Base-by-base conservation (phyloP, 2,888 invertebrate genomes). In the Mesoligia furuncula region DNA sequence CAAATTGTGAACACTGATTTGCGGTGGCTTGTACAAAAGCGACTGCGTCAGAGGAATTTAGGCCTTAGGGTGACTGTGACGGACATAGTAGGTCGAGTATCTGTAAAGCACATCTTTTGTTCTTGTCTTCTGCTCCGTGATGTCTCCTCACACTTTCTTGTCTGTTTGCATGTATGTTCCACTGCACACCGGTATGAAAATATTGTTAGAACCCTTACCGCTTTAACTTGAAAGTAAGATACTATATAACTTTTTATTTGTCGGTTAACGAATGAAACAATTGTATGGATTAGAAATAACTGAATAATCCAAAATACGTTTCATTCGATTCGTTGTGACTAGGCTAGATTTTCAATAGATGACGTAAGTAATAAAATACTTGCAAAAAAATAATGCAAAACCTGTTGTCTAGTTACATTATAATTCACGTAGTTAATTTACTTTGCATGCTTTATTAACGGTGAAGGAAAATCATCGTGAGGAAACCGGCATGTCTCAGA, bases 151-250 rank as follows among this genome's bases (percentile, higher is more conserved):
- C 61, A 65, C 36, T 68, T 59, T 75, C 27, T 39, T 86, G n/a
- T 82, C 70, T 86, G 84, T 76, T 76, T 85, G 84, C 87, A 86
- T 84, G 84, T 83, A 69, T 71, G 68, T 62, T 74, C 72, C 42
- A 64, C 83, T 61, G 82, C 68, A 59, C 65, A 59, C 65, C 61
- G 71, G 36, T 69, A 57, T 81, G 81, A 75, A 75, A 27, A 70
- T 61, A 39, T 70, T 75, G 13, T 67, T 62, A 85, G 82, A 62
- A 69, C 20, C 61, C 20, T 69, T 48, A 62, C 57, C 9, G 48
- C 51, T 85, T 62, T 66, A 59, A 81, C 27, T 13, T 69, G 36
- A 75, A 72, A 73, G 72, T 75, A 85, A 85, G 85, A 62, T 72
- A 61, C n/a, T 61, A 59, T 31, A 39, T 24, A 4, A 27, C 8